Evolutionary conservation across 2,113 vertebrate genomes (phyloP).

Genomic region (Hystrix brachyura): DNA sequence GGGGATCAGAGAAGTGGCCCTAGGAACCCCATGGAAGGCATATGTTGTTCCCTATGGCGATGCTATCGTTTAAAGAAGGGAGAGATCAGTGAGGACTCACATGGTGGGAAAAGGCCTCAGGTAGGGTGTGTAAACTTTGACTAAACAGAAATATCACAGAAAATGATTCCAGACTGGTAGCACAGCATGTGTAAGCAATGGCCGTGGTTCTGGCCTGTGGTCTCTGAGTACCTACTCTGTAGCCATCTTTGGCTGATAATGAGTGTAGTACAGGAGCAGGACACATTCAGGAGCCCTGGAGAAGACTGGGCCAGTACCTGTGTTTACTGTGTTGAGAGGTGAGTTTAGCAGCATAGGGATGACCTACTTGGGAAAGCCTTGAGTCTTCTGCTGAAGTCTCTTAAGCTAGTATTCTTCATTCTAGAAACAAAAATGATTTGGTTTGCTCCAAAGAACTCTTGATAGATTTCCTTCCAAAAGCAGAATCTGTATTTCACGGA

Average conservation of each 20-base stretch:
- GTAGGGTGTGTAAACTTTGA: not conserved
- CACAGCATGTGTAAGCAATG: not conserved
- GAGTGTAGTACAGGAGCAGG: not conserved
- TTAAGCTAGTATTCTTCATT: not conserved
- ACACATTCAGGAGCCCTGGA: not conserved
- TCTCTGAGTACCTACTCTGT: not conserved
- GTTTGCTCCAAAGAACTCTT: slow-evolving; percentile 55
- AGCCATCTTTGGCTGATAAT: not conserved
- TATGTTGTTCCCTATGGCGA: not conserved
- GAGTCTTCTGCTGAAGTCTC: not conserved
- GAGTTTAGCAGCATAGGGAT: not conserved
- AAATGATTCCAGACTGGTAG: not conserved
- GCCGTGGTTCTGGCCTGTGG: not conserved
- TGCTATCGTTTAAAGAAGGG: not conserved
- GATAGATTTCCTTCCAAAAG: slow-evolving; percentile 54
- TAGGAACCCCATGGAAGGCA: not conserved
- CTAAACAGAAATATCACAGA: slow-evolving; percentile 10
- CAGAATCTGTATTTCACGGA: slow-evolving; percentile 12
- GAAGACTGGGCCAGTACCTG: not conserved
- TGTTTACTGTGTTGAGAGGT: not conserved
- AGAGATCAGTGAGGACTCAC: not conserved
- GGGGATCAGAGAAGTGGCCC: not conserved
- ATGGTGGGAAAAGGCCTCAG: not conserved
- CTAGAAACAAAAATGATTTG: slow-evolving; percentile 50
- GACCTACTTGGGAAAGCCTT: not conserved